Evolutionary conservation across 2,888 invertebrate genomes (phyloP).

Genomic region (Podotricha telesiphe): DNA sequence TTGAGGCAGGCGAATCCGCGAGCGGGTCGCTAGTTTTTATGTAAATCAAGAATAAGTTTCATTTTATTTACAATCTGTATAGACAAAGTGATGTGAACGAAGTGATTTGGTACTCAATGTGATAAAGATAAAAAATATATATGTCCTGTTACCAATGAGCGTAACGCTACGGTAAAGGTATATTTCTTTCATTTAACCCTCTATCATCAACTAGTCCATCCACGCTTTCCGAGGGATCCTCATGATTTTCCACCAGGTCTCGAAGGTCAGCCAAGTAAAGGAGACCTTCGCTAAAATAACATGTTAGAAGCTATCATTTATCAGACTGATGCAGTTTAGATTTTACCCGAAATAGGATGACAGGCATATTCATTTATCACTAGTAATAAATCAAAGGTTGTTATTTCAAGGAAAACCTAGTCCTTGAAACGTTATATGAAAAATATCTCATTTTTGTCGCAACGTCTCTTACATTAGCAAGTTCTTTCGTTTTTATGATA

Average conservation of each 20-base stretch:
- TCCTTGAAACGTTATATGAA: not conserved
- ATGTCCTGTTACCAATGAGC: no score
- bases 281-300: not conserved
- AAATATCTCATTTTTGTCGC: not conserved
- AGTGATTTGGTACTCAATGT: no score
- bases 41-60: no score
- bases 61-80: no score
- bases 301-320: slow-evolving; percentile 15
- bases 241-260: not conserved
- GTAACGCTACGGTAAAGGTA: no score
- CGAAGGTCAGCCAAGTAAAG: not conserved
- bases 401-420: slow-evolving; percentile 1
- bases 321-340: slow-evolving; percentile 22
- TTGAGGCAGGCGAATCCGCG: no score
- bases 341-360: slow-evolving; percentile 30
- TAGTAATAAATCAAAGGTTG: slow-evolving; percentile 21
- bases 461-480: no score
- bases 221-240: not conserved
- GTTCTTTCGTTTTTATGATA: no score
- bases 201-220: not conserved
- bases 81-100: no score
- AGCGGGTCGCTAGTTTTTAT: no score
- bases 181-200: no score
- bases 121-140: no score
- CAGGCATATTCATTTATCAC: slow-evolving; percentile 35